Evolutionary conservation across 2,888 invertebrate genomes (phyloP).

Genomic region (Dynastes maya): DNA sequence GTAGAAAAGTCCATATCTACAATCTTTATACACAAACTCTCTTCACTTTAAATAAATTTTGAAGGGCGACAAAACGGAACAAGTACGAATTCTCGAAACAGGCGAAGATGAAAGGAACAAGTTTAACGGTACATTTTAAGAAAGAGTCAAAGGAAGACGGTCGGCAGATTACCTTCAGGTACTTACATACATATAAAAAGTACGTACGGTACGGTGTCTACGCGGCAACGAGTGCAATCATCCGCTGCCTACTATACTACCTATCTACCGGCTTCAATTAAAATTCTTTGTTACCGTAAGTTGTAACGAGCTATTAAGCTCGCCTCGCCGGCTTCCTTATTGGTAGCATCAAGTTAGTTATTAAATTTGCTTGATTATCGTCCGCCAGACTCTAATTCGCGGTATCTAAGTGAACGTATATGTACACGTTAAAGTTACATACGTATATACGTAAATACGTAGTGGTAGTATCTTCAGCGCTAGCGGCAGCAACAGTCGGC

Average conservation of each 20-base stretch:
- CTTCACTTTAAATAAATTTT: neutral
- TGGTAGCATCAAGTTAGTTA: constrained; percentile 49
- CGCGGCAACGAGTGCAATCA: too few relatives aligned
- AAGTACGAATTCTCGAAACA: neutral
- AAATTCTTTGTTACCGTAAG: constrained; percentile 43
- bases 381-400: constrained; percentile 32
- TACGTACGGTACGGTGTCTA: too few relatives aligned
- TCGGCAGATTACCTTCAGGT: neutral
- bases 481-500: neutral
- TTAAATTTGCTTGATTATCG: constrained; percentile 50
- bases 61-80: neutral
- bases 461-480: constrained; percentile 6
- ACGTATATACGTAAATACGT: neutral
- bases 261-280: constrained; percentile 22
- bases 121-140: constrained; percentile 19
- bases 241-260: neutral
- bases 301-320: constrained; percentile 34
- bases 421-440: neutral
- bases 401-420: constrained; percentile 25
- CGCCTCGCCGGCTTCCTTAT: constrained; percentile 49
- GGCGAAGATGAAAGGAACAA: constrained; percentile 3
- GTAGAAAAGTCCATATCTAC: too few relatives aligned
- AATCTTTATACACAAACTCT: too few relatives aligned
- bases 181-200: neutral
- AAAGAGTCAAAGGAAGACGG: neutral